These are phyloP conservation scores for Colinus virginianus DNA, from an alignment of 2,113 vertebrate species.

Conservation along the genomic window DNA sequence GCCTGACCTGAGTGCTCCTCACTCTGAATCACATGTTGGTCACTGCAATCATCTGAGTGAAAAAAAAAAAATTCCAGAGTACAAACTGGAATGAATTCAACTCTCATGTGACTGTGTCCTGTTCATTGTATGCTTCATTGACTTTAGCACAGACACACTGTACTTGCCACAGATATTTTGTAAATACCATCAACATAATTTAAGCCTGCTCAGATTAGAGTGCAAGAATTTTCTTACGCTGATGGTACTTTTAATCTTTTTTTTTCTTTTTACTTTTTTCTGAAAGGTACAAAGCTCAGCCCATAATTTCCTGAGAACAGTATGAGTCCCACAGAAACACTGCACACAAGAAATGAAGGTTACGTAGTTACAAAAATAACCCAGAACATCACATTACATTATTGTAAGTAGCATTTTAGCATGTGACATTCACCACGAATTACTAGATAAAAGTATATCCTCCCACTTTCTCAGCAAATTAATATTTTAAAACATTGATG, in stretches of 20 bases:
- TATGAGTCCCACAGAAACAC: not conserved
- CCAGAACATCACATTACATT: not conserved
- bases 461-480: not conserved
- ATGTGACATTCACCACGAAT: not conserved
- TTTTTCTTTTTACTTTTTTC: not conserved
- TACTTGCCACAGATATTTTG: slow-evolving; percentile 74
- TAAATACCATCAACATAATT: slow-evolving; percentile 70
- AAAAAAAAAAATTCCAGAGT: slow-evolving; percentile 29
- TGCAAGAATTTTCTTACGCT: slow-evolving; percentile 40
- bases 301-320: not conserved
- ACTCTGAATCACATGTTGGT: slow-evolving; percentile 49
- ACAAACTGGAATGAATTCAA: slow-evolving; percentile 63
- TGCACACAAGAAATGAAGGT: not conserved
- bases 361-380: not conserved
- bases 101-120: slow-evolving; percentile 74
- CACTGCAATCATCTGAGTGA: slow-evolving; percentile 58
- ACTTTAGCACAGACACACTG: slow-evolving; percentile 70
- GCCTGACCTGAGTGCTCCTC: slow-evolving; percentile 46
- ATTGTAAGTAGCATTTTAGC: not conserved
- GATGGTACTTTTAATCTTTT: slow-evolving; percentile 7
- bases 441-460: not conserved
- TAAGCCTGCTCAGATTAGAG: slow-evolving; percentile 8
- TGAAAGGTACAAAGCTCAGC: slow-evolving; percentile 24
- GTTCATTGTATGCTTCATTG: slow-evolving; percentile 72
- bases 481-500: not conserved